Conservation (phyloP, 2,113 vertebrate genomes). For the Orthonyx spaldingii region DNA sequence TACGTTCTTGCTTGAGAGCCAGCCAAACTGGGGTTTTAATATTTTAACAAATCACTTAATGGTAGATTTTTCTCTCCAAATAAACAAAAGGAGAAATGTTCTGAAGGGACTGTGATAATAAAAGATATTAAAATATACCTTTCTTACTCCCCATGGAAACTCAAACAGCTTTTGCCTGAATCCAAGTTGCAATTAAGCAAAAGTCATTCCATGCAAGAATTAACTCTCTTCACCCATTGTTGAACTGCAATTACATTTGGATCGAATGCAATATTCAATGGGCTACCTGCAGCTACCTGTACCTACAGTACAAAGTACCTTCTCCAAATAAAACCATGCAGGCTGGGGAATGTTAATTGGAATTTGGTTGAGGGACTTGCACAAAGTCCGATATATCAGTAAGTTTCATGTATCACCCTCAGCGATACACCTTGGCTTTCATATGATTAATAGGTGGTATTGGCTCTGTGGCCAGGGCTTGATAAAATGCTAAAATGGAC, state of each 20-base stretch:
- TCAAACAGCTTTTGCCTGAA: background rate
- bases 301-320: background rate
- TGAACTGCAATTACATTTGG: background rate
- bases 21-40: slow-evolving; percentile 27
- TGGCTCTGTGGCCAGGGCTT: background rate
- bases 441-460: background rate
- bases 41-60: background rate
- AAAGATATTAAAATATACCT: background rate
- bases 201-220: background rate
- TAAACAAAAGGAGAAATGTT: background rate
- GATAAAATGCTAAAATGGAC: background rate
- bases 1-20: slow-evolving; percentile 37
- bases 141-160: background rate
- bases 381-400: background rate
- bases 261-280: background rate
- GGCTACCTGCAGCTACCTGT: background rate
- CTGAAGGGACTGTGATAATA: background rate
- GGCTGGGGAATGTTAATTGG: background rate
- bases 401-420: background rate
- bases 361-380: background rate
- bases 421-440: background rate
- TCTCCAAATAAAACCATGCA: background rate
- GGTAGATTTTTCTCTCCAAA: background rate
- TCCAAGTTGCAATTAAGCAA: background rate
- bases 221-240: background rate